Conservation (phyloP, 2,113 vertebrate genomes). For the Thymallus thymallus region DNA sequence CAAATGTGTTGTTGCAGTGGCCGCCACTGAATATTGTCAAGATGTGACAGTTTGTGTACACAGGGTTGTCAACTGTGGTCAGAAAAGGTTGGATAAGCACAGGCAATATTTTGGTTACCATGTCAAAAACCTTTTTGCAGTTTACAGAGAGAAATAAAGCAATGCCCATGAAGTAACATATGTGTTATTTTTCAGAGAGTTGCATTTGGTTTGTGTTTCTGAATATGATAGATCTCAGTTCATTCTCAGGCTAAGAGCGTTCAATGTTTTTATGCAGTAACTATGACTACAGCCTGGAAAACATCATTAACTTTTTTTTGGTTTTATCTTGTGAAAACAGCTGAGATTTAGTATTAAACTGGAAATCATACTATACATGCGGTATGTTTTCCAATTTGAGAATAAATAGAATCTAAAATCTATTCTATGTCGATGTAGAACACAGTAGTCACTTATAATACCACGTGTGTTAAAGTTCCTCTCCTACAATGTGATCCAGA, state of each 20-base stretch:
- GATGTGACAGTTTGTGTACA: conserved; percentile 41
- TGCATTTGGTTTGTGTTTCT: neutral
- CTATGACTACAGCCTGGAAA: too few relatives aligned
- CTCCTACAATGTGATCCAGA: too few relatives aligned
- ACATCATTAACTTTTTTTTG: too few relatives aligned
- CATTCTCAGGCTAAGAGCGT: conserved; percentile 2
- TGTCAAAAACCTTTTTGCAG: conserved; percentile 18
- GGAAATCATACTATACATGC: too few relatives aligned
- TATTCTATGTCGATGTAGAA: too few relatives aligned
- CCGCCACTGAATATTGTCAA: conserved; percentile 13
- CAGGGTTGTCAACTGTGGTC: conserved; percentile 29
- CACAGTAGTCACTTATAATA: too few relatives aligned
- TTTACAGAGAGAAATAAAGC: conserved; percentile 5
- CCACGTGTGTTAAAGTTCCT: too few relatives aligned
- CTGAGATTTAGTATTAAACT: too few relatives aligned
- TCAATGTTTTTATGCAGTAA: neutral
- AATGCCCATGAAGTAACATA: neutral
- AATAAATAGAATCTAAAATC: too few relatives aligned
- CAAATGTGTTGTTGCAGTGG: conserved; percentile 20
- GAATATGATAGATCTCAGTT: neutral
- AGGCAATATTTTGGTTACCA: conserved; percentile 20
- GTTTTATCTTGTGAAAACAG: too few relatives aligned
- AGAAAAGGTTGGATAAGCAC: conserved; percentile 15
- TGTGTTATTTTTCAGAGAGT: neutral
- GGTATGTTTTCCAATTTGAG: too few relatives aligned